Evolutionary conservation across 2,797 vertebrate species (phyloP).

Genomic region (Micrastur ruficollis): DNA sequence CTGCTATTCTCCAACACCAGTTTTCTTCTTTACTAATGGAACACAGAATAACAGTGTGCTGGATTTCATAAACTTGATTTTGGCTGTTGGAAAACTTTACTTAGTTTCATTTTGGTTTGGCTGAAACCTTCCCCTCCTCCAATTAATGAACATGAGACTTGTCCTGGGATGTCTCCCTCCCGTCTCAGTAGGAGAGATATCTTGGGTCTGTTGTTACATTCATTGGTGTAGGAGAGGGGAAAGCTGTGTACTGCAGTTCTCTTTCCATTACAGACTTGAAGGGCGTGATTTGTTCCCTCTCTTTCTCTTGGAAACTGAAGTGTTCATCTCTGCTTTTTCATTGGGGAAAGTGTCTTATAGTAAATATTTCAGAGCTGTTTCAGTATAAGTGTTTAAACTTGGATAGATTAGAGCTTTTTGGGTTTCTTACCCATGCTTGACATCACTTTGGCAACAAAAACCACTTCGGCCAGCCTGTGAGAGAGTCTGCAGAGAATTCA

Average conservation of each 20-base stretch:
- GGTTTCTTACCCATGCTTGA: constrained; percentile 7
- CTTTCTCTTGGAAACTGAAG: constrained; percentile 12
- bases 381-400: background rate
- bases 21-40: constrained; percentile 6
- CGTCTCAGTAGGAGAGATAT: constrained; percentile 1
- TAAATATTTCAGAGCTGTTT: constrained; percentile 14
- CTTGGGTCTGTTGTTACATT: background rate
- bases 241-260: background rate
- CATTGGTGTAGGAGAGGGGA: background rate
- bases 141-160: background rate
- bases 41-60: background rate
- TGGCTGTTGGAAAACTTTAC: constrained; percentile 46
- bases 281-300: constrained; percentile 12
- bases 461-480: background rate
- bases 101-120: constrained; percentile 54
- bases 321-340: constrained; percentile 18
- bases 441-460: constrained; percentile 23
- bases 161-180: constrained; percentile 23
- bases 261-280: constrained; percentile 15
- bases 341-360: background rate
- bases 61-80: background rate
- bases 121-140: background rate
- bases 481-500: constrained; percentile 18
- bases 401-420: background rate
- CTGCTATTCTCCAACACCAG: background rate